Percentiles rank a stretch among this genome's conserved stretches.
These are phyloP conservation scores for Trichopria drosophilae DNA, from an alignment of 2,888 invertebrate species.

Conservation along the genomic window DNA sequence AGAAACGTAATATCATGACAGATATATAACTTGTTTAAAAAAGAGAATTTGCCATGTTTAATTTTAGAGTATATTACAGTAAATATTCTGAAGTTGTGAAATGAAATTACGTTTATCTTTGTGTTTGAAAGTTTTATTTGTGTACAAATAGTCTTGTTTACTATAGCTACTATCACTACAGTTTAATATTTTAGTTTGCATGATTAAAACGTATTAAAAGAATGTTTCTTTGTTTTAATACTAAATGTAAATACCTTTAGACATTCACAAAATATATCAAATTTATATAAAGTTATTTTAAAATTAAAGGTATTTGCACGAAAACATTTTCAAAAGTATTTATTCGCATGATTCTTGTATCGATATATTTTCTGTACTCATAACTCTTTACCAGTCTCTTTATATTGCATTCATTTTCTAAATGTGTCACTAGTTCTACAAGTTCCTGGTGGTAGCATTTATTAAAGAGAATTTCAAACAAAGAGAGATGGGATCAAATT, in stretches of 20 bases:
- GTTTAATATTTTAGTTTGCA: slow-evolving; percentile 46
- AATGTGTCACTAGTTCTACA: too few species aligned
- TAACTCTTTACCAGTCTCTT: slow-evolving; percentile 18
- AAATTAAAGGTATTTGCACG: slow-evolving; percentile 20
- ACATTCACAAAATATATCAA: neutral
- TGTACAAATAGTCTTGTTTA: slow-evolving; percentile 30
- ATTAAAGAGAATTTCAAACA: too few species aligned
- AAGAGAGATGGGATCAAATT: too few species aligned
- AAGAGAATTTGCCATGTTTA: neutral
- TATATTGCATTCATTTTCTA: slow-evolving; percentile 27
- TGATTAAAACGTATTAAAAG: slow-evolving; percentile 31
- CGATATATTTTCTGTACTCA: slow-evolving; percentile 25
- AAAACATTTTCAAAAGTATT: slow-evolving; percentile 10
- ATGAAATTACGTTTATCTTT: slow-evolving; percentile 28
- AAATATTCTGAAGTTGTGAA: neutral
- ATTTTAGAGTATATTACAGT: neutral
- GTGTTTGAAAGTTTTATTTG: slow-evolving; percentile 25
- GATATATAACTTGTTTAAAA: slow-evolving; percentile 26
- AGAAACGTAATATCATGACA: slow-evolving; percentile 30
- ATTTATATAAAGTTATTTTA: neutral
- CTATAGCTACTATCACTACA: slow-evolving; percentile 29
- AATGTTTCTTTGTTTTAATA: too few species aligned
- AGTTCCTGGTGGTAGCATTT: too few species aligned
- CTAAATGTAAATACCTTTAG: slow-evolving; percentile 17
- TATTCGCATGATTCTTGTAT: slow-evolving; percentile 23